Percentiles rank a stretch among this genome's conserved stretches.
phyloP scores from a whole-genome alignment of 2,113 vertebrate genomes.

The Merops nubicus region DNA sequence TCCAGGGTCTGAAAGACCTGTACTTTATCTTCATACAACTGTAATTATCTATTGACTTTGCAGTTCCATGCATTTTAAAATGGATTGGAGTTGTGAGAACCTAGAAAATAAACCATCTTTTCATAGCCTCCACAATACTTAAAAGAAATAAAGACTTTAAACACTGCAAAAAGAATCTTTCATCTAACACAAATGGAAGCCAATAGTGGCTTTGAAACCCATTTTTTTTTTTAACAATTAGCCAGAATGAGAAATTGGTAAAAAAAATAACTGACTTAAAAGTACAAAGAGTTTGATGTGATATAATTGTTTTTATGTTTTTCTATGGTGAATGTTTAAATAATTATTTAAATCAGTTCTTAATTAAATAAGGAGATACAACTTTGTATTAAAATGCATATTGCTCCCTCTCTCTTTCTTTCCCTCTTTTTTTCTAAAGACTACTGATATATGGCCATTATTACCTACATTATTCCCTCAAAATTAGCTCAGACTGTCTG shows the following conservation, averaged over 20 bases:
- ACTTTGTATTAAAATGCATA: background rate
- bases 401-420: background rate
- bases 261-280: background rate
- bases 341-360: background rate
- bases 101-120: background rate
- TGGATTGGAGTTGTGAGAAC: background rate
- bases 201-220: background rate
- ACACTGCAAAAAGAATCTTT: background rate
- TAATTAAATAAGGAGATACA: background rate
- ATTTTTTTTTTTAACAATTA: too few species aligned
- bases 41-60: constrained; percentile 4
- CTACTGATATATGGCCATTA: background rate
- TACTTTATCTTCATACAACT: constrained; percentile 1
- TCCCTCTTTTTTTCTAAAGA: background rate
- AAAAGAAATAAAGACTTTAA: background rate
- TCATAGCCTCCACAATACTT: background rate
- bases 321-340: background rate
- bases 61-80: background rate
- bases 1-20: background rate
- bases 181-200: background rate
- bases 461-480: background rate
- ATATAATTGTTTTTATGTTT: background rate
- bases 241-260: background rate
- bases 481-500: background rate
- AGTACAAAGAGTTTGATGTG: background rate